Conservation (phyloP, 2,797 vertebrate species). For the Anolis apletophallus region DNA sequence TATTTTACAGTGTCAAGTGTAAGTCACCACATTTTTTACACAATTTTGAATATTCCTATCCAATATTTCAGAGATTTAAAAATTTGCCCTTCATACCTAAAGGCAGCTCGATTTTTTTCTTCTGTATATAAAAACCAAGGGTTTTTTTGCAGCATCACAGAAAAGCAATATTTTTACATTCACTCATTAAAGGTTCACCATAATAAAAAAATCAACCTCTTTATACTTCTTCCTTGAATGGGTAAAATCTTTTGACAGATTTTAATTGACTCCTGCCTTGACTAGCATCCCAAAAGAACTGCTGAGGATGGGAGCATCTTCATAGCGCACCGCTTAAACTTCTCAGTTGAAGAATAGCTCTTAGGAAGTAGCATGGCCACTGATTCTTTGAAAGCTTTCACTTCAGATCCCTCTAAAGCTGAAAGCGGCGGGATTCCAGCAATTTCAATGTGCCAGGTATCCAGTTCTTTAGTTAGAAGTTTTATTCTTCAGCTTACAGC, state of each 20-base stretch:
- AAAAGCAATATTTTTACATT: constrained; percentile 81
- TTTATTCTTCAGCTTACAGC: constrained; percentile 2
- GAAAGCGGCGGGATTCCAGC: constrained; percentile 63
- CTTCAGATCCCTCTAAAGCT: constrained; percentile 59
- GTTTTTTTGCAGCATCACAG: constrained; percentile 73
- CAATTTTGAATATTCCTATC: constrained; percentile 87
- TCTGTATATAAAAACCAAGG: constrained; percentile 80
- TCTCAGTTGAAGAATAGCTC: constrained; percentile 56
- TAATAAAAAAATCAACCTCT: constrained; percentile 73
- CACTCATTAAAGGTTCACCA: constrained; percentile 76
- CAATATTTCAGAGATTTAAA: constrained; percentile 88
- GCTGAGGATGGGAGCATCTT: constrained; percentile 53
- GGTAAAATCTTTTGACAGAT: constrained; percentile 73
- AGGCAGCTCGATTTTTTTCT: constrained; percentile 72
- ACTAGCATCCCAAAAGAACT: constrained; percentile 45
- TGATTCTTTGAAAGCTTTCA: constrained; percentile 75
- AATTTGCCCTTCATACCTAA: constrained; percentile 81
- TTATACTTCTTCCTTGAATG: constrained; percentile 63
- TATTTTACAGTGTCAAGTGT: constrained; percentile 91
- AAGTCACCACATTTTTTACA: constrained; percentile 92
- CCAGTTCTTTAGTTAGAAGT: constrained; percentile 33
- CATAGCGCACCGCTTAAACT: constrained; percentile 60
- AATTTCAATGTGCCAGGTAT: constrained; percentile 64
- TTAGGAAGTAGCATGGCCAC: constrained; percentile 59
- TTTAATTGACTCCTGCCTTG: constrained; percentile 50